Evolutionary conservation across 1,140 invertebrate genomes (phyloP).

Genomic region (Eriocheir sinensis): DNA sequence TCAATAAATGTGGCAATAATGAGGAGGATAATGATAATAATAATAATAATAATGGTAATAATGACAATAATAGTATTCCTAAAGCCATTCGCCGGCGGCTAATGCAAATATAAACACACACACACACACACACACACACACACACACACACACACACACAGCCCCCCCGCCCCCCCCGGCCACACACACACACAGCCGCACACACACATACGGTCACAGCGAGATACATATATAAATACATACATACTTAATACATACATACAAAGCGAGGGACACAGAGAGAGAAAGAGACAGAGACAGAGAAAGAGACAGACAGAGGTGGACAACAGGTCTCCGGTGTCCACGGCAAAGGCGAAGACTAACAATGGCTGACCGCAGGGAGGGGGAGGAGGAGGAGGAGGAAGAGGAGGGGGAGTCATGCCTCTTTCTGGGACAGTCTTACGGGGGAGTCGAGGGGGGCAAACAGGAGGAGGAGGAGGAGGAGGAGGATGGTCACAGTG

Average conservation of each 20-base stretch:
- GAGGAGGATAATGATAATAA: too few species aligned
- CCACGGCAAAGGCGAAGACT: background rate
- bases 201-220: conserved; percentile 33
- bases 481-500: background rate
- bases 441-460: background rate
- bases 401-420: background rate
- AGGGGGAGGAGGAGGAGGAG: background rate
- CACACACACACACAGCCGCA: conserved; percentile 27
- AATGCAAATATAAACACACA: background rate
- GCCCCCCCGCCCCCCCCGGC: background rate
- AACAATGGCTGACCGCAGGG: background rate
- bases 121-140: conserved; percentile 43
- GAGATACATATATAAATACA: conserved; percentile 39
- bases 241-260: background rate
- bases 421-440: conserved; percentile 3
- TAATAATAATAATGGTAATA: too few species aligned
- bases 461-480: background rate
- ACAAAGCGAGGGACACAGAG: too few species aligned
- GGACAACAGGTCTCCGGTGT: background rate
- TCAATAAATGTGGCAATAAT: too few species aligned
- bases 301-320: conserved; percentile 30
- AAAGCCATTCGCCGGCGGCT: too few species aligned
- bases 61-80: too few species aligned
- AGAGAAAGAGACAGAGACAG: conserved; percentile 8
- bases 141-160: conserved; percentile 26